Base-by-base conservation (phyloP, 2,888 invertebrate genomes). In the Sacculina carcini region DNA sequence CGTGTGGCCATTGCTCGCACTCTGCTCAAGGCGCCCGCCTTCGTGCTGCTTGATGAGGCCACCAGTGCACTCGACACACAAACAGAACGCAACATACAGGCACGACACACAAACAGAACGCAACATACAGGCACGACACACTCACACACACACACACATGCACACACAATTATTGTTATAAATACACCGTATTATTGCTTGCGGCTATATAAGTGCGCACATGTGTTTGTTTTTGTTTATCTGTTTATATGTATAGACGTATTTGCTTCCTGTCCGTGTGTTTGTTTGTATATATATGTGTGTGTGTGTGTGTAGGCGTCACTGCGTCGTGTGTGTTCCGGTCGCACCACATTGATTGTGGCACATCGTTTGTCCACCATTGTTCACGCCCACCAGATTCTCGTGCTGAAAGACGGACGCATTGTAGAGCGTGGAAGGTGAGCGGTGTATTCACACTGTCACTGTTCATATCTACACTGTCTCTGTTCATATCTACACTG, bases 1-100 rank as follows among this genome's bases (percentile, higher is more conserved):
- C 72, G 94, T 57, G 86, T 96, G 52, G 96, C 94, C 1, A 96
- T 96, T 56, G 96, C 96, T 0, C 70, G 96, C 56, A 94, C 94
- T 0, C 72, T 98, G 24, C 71, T 98, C 24, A 96, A 96, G 65
- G 74, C 84, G 3, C 94, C 94, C 0, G 73, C 76, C 34, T 79
- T 94, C 54, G 83, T 96, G 10, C 69, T 96, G 4, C 67, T 96
- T 9, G 96, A 96, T 64, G 96, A 96, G 69, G 94, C 87, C 2
- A 87, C 87, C 0, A 90, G 89, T 51, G 90, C 94, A 0, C 69
- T 96, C 32, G 94, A 96, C 63, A 94, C 94, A 0, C 78, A 87
- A 61, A 92, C 94, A 0, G 96, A 96, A 64, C 73, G 90, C 51
- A 79, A 82, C 64, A 85, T 85, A 61, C 83, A 83, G 69, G 75